A percentile compares a stretch with the other conserved stretches of the same genome.
Conservation (phyloP, 2,113 vertebrate species). For the Osmerus mordax region DNA sequence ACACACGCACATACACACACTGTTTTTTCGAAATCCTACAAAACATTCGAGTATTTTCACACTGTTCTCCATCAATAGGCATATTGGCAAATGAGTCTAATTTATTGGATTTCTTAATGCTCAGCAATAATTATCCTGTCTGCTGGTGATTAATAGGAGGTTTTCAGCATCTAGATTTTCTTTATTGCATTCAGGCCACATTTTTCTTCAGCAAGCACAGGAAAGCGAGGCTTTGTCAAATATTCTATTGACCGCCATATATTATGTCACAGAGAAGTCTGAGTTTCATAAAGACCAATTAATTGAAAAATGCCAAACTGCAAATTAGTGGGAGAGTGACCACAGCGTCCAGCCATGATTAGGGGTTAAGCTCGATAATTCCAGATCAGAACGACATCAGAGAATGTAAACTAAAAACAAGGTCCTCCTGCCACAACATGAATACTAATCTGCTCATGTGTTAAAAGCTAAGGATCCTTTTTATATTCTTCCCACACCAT, state of each 20-base stretch:
- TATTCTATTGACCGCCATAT: slow-evolving; percentile 49
- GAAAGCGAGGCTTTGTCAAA: slow-evolving; percentile 46
- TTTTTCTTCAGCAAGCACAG: slow-evolving; percentile 38
- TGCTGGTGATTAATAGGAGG: slow-evolving; percentile 57
- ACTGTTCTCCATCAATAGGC: slow-evolving; percentile 46
- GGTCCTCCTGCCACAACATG: too few relatives aligned
- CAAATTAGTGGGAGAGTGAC: slow-evolving; percentile 23
- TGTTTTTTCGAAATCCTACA: slow-evolving; percentile 26
- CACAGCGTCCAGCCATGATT: slow-evolving; percentile 6
- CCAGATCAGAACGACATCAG: too few relatives aligned
- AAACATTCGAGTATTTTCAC: slow-evolving; percentile 44
- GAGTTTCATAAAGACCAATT: slow-evolving; percentile 49
- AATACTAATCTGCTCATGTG: too few relatives aligned
- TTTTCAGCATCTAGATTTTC: slow-evolving; percentile 52
- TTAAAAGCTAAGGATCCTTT: too few relatives aligned
- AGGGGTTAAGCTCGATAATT: not conserved
- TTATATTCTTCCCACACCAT: too few relatives aligned
- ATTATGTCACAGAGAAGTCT: slow-evolving; percentile 31
- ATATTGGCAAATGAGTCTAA: slow-evolving; percentile 57
- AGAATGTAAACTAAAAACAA: too few relatives aligned
- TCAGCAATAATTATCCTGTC: slow-evolving; percentile 54
- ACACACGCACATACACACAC: not conserved
- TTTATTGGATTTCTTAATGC: slow-evolving; percentile 55
- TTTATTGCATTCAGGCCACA: slow-evolving; percentile 58
- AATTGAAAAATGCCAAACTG: slow-evolving; percentile 30